Conservation (phyloP, 2,113 vertebrate genomes). For the Campylorhamphus procurvoides region DNA sequence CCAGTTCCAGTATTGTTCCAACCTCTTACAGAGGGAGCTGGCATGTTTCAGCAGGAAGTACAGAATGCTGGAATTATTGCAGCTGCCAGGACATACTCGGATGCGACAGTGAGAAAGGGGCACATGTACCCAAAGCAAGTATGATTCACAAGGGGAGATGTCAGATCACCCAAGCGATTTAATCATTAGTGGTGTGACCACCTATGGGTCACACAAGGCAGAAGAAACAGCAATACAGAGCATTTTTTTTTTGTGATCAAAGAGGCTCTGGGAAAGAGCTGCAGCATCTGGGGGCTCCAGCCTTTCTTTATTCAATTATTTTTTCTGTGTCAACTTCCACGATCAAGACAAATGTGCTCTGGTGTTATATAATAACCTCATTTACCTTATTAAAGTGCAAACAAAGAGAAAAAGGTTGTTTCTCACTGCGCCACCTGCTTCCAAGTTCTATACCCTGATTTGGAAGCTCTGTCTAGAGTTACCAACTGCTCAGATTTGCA, state of each 20-base stretch:
- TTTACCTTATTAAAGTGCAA: constrained; percentile 10
- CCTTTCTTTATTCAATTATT: background rate
- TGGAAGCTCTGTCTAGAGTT: background rate
- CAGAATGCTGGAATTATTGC: background rate
- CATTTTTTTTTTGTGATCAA: background rate
- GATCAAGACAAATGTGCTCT: background rate
- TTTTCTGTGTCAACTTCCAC: background rate
- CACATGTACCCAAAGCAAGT: background rate
- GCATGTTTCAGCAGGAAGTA: background rate
- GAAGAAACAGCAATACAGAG: background rate
- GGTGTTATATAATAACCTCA: constrained; percentile 21
- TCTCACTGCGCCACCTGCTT: background rate
- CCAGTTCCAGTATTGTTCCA: background rate
- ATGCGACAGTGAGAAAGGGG: background rate
- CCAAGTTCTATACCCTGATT: background rate
- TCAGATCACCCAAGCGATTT: background rate
- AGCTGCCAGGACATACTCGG: background rate
- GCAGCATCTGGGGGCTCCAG: background rate
- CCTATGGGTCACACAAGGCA: background rate
- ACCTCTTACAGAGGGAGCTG: background rate
- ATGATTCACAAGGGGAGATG: background rate
- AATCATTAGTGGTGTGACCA: background rate
- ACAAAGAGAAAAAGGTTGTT: background rate
- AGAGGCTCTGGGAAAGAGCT: background rate
- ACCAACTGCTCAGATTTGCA: background rate